Evolutionary conservation across 2,888 invertebrate genomes (phyloP).

Genomic region (Drosophila flavopinicola): DNA sequence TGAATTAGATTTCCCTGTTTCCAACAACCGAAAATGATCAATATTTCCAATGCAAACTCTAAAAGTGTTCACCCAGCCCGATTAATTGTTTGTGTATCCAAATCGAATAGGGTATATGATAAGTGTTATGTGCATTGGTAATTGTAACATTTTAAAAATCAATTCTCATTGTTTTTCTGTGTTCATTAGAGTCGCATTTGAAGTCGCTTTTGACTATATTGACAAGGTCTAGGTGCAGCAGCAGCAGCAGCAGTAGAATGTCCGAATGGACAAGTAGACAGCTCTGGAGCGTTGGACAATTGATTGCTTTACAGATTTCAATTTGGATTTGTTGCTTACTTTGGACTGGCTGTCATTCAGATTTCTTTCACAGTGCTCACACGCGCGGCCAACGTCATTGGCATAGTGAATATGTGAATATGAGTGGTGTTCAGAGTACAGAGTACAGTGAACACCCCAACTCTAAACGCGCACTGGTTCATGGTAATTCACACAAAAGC

Average conservation of each 20-base stretch:
- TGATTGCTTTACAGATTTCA: constrained; percentile 62
- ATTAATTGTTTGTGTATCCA: background rate
- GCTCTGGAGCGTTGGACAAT: constrained; percentile 68
- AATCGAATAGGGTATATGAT: constrained; percentile 22
- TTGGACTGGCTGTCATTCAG: constrained; percentile 65
- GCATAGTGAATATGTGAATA: constrained; percentile 27
- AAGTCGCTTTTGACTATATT: constrained; percentile 63
- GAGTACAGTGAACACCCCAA: constrained; percentile 15
- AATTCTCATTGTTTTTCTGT: constrained; percentile 67
- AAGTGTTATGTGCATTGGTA: constrained; percentile 46
- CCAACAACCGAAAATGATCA: background rate
- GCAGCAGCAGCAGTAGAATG: constrained; percentile 60
- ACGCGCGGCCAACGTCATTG: constrained; percentile 65
- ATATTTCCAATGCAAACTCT: background rate
- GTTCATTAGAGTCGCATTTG: constrained; percentile 61
- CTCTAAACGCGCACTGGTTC: constrained; percentile 24
- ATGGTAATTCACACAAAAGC: constrained; percentile 37
- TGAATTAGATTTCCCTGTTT: too few species aligned
- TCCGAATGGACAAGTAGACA: constrained; percentile 9
- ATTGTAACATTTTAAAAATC: constrained; percentile 60
- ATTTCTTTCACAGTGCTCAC: constrained; percentile 63
- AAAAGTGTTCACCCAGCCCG: background rate
- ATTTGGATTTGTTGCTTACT: constrained; percentile 61
- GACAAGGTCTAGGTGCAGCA: constrained; percentile 82
- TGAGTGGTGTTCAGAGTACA: background rate